Percentiles rank a stretch among this genome's conserved stretches.
Evolutionary conservation across 2,888 invertebrate species (phyloP).

Genomic region (Leucoma salicis): DNA sequence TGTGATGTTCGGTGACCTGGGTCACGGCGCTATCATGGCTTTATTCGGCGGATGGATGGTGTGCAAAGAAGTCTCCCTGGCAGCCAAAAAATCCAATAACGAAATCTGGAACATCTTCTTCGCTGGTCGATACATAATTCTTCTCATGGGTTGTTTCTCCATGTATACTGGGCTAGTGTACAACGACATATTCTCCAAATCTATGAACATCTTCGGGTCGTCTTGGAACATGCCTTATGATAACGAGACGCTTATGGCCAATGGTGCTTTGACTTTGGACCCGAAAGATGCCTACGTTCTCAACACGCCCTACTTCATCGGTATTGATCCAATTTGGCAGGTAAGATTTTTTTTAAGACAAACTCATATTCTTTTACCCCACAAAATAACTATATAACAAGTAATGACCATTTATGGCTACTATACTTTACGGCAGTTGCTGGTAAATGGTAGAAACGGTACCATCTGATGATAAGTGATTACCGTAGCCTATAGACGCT

Average conservation of each 20-base stretch:
- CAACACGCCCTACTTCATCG: conserved; percentile 91
- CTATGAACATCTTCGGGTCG: conserved; percentile 96
- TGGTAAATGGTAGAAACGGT: too few species aligned
- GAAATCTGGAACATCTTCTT: conserved; percentile 99
- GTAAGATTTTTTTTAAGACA: too few species aligned
- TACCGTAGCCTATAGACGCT: too few species aligned
- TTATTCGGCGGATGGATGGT: conserved; percentile 92
- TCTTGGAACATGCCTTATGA: conserved; percentile 87
- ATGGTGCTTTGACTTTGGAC: conserved; percentile 83
- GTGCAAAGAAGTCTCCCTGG: conserved; percentile 88
- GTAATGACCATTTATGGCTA: too few species aligned
- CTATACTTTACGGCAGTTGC: too few species aligned
- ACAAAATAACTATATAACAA: too few species aligned
- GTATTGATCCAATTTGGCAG: conserved; percentile 92
- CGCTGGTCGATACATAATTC: conserved; percentile 97
- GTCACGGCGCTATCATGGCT: conserved; percentile 93
- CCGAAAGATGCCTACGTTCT: conserved; percentile 82
- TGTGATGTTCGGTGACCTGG: conserved; percentile 97
- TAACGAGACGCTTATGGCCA: conserved; percentile 68
- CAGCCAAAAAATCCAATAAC: conserved; percentile 85
- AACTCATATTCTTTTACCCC: too few species aligned
- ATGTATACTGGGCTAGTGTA: conserved; percentile 99
- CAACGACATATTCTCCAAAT: conserved; percentile 98
- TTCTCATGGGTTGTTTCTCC: conserved; percentile 98
- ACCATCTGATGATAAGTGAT: too few species aligned